These are phyloP conservation scores for Tortrix viridana DNA, from an alignment of 2,888 invertebrate genomes.

Conservation along the genomic window DNA sequence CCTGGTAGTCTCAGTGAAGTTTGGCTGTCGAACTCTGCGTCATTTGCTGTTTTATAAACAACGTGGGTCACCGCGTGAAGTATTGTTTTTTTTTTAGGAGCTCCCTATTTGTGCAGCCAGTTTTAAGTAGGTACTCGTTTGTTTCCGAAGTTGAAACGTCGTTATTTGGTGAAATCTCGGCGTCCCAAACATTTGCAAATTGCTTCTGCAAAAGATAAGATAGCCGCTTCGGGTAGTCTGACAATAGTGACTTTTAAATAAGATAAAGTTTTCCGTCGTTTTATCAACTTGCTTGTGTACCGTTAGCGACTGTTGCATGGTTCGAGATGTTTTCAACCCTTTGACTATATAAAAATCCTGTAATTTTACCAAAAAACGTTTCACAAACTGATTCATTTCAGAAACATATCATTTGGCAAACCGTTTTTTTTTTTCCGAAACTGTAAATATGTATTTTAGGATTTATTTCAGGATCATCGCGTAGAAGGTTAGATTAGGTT, in stretches of 20 bases:
- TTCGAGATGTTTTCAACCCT: too few relatives aligned
- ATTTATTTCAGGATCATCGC: too few relatives aligned
- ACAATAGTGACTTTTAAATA: constrained; percentile 8
- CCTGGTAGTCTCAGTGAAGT: constrained; percentile 33
- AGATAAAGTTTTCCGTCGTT: background rate
- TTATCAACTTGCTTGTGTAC: constrained; percentile 1
- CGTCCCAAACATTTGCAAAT: constrained; percentile 3
- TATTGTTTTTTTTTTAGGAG: constrained; percentile 11
- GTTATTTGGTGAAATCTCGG: constrained; percentile 13
- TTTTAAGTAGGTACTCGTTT: background rate
- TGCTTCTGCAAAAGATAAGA: constrained; percentile 15
- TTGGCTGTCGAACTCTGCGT: constrained; percentile 18
- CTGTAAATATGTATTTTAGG: too few relatives aligned
- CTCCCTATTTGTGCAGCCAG: background rate
- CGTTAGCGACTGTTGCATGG: too few relatives aligned
- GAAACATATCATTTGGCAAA: too few relatives aligned
- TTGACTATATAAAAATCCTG: too few relatives aligned
- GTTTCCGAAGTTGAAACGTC: background rate
- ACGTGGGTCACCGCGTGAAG: constrained; percentile 6
- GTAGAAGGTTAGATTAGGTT: too few relatives aligned
- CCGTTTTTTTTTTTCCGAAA: too few relatives aligned
- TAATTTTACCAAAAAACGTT: too few relatives aligned
- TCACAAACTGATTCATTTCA: too few relatives aligned
- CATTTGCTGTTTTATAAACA: constrained; percentile 16
- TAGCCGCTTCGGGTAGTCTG: background rate